These are phyloP conservation scores for Acridotheres tristis DNA, from an alignment of 2,797 vertebrate genomes.

Conservation along the genomic window DNA sequence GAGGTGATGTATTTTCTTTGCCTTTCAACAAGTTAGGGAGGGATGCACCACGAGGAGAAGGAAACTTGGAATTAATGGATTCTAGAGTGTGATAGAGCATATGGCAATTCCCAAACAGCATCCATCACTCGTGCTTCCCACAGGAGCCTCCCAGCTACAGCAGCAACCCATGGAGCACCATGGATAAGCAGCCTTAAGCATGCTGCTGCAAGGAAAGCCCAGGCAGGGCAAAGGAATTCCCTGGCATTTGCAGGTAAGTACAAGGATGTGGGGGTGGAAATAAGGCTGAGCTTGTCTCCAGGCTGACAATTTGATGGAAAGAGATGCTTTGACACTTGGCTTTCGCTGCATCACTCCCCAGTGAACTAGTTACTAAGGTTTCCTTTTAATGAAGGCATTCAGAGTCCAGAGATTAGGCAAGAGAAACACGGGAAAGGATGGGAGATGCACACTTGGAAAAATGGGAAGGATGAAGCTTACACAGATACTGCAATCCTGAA, in stretches of 20 bases:
- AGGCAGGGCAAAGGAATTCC: background rate
- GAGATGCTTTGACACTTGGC: background rate
- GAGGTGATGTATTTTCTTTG: background rate
- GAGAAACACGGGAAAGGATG: rapidly evolving
- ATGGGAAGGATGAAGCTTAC: background rate
- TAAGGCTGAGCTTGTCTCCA: background rate
- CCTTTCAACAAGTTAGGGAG: background rate
- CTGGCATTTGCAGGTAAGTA: background rate
- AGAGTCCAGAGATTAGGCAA: background rate
- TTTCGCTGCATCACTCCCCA: background rate
- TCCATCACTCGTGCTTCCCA: background rate
- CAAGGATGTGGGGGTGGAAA: background rate
- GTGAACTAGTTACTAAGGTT: background rate
- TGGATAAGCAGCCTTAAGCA: background rate
- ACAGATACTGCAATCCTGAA: background rate
- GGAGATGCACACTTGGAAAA: background rate
- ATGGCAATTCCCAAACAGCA: background rate
- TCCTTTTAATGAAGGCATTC: background rate
- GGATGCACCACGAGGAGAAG: background rate
- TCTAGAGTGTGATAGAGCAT: background rate
- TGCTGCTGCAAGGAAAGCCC: background rate
- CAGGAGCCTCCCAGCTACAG: background rate
- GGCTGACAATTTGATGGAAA: background rate
- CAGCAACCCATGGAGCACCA: background rate
- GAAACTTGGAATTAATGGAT: background rate